Evolutionary conservation across 2,113 vertebrate species (phyloP).

Genomic region (Collichthys lucidus): DNA sequence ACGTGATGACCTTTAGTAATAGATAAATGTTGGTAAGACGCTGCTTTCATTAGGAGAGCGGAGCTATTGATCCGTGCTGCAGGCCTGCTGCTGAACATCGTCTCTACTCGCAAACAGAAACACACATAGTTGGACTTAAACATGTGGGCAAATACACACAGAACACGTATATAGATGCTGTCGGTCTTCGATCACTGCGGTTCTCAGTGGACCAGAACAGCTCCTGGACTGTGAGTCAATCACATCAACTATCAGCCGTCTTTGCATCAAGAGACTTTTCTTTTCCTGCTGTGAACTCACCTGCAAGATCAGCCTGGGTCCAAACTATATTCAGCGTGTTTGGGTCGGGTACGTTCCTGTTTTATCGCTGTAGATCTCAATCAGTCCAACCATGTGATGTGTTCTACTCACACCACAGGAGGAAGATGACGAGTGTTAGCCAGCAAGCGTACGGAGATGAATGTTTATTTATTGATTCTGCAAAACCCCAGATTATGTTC

Average conservation of each 20-base stretch:
- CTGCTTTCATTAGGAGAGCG: conserved; percentile 39
- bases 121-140: neutral
- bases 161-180: neutral
- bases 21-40: conserved; percentile 40
- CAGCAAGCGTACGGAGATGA: too few relatives aligned
- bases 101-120: neutral
- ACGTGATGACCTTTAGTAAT: conserved; percentile 56
- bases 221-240: neutral
- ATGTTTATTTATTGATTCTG: too few relatives aligned
- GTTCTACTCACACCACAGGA: too few relatives aligned
- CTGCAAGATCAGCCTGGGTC: too few relatives aligned
- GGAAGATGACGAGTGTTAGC: too few relatives aligned
- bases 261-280: neutral
- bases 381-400: too few relatives aligned
- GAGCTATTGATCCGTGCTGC: conserved; percentile 32
- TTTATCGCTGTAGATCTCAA: neutral
- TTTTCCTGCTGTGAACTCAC: conserved; percentile 2
- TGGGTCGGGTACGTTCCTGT: neutral
- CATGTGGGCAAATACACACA: neutral
- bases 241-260: neutral
- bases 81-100: conserved; percentile 18
- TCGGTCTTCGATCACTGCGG: neutral
- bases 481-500: too few relatives aligned
- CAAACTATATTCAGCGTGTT: neutral
- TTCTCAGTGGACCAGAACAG: neutral